Evolutionary conservation across 2,113 vertebrate species (phyloP).

Genomic region (Poeciliopsis turrubarensis): DNA sequence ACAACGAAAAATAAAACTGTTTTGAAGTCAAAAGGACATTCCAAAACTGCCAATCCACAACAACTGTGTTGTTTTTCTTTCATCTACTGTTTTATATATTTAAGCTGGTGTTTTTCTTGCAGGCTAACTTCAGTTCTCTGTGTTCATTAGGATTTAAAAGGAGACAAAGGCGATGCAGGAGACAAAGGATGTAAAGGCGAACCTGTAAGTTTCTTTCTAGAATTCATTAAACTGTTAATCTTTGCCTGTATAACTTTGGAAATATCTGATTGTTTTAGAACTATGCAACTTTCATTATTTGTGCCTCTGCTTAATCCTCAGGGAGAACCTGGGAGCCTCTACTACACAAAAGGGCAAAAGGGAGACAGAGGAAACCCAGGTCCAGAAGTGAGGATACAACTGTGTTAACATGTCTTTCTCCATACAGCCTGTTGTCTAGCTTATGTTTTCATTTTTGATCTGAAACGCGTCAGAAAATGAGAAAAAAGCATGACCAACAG

Average conservation of each 20-base stretch:
- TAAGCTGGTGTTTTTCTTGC: not conserved
- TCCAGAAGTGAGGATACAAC: conserved; percentile 53
- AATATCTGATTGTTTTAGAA: not conserved
- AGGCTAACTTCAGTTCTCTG: conserved; percentile 12
- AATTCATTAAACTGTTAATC: not conserved
- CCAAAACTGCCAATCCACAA: no score
- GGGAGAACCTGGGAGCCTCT: conserved; percentile 51
- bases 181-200: conserved; percentile 65
- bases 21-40: no score
- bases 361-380: conserved; percentile 65
- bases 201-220: conserved; percentile 51
- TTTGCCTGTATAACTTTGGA: not conserved
- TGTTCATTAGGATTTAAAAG: conserved; percentile 52
- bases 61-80: not conserved
- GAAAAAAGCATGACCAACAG: conserved; percentile 41
- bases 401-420: not conserved
- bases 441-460: not conserved
- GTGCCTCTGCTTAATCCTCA: conserved; percentile 23
- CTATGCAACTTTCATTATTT: not conserved
- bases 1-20: no score
- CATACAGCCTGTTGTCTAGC: not conserved
- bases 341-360: conserved; percentile 47
- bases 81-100: not conserved
- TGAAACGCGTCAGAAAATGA: not conserved
- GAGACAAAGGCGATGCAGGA: conserved; percentile 59